Conservation (phyloP, 2,797 vertebrate species). For the Erpetoichthys calabaricus region DNA sequence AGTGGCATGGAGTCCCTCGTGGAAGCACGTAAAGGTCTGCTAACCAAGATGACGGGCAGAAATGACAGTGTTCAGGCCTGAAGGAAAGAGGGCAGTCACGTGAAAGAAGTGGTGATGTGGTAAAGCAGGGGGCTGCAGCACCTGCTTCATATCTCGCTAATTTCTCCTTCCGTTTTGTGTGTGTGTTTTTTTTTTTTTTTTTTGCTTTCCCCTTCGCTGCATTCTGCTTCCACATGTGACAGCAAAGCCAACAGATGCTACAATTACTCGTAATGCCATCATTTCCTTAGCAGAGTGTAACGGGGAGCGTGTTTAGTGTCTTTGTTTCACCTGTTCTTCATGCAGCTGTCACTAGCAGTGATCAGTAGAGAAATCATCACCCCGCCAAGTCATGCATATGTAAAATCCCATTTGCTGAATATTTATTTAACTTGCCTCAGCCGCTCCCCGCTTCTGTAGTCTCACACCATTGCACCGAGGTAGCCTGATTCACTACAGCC, state of each 20-base stretch:
- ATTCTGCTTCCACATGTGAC: constrained; percentile 15
- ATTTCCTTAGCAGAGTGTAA: constrained; percentile 30
- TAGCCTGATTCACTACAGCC: too few relatives aligned
- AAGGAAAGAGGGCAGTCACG: constrained; percentile 6
- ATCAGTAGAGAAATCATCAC: constrained; percentile 48
- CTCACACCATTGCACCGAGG: constrained; percentile 9
- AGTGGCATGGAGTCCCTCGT: too few relatives aligned
- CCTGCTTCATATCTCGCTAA: constrained; percentile 49
- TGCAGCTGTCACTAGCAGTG: constrained; percentile 51
- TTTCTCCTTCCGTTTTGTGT: constrained; percentile 22
- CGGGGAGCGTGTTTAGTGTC: constrained; percentile 32
- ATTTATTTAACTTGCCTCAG: constrained; percentile 30
- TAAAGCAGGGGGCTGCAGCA: constrained; percentile 37
- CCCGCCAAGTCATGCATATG: constrained; percentile 49
- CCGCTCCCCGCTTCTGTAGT: constrained; percentile 6
- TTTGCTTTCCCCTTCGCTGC: constrained; percentile 23
- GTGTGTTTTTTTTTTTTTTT: background rate
- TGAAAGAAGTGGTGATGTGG: constrained; percentile 26
- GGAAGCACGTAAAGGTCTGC: too few relatives aligned
- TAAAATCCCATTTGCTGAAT: constrained; percentile 41
- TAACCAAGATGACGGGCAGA: too few relatives aligned
- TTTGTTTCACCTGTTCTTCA: constrained; percentile 35
- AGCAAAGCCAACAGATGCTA: constrained; percentile 37
- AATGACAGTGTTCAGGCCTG: too few relatives aligned
- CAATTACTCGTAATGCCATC: constrained; percentile 30